Conservation (phyloP, 2,888 invertebrate genomes). For the Cremastobaeus sp. region DNA sequence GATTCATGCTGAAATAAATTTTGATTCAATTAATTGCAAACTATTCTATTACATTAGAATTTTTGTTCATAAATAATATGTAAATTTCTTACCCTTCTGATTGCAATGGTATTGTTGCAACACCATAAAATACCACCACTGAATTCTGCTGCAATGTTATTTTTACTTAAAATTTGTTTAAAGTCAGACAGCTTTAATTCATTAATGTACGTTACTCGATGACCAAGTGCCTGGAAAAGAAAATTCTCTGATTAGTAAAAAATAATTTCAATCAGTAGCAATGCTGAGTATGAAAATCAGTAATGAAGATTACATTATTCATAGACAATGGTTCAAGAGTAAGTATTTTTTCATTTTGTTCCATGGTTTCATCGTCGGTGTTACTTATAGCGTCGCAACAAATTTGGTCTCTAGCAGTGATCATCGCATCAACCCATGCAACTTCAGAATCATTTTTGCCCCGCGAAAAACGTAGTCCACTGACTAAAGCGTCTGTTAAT, state of each 20-base stretch:
- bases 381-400: conserved; percentile 82
- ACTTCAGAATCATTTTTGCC: conserved; percentile 93
- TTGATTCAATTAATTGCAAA: not conserved
- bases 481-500: conserved; percentile 93
- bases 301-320: conserved; percentile 75
- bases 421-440: conserved; percentile 95
- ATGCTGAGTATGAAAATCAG: not conserved
- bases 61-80: not conserved
- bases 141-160: conserved; percentile 91
- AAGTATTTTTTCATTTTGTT: conserved; percentile 80
- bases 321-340: conserved; percentile 84
- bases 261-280: conserved; percentile 4
- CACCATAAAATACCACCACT: conserved; percentile 95
- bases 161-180: conserved; percentile 87
- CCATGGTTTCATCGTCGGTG: conserved; percentile 77
- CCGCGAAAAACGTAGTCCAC: conserved; percentile 90
- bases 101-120: conserved; percentile 92
- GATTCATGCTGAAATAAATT: conserved; percentile 87
- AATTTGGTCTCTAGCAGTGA: conserved; percentile 80
- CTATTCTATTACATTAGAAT: not conserved
- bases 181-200: conserved; percentile 95
- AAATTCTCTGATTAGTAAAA: conserved; percentile 9
- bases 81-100: conserved; percentile 84
- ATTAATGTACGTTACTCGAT: conserved; percentile 94
- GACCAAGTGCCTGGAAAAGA: conserved; percentile 80